Evolutionary conservation across 2,113 vertebrate species (phyloP), one percentile per base, ranked within the genome.

Genomic region (Clinocottus analis): DNA sequence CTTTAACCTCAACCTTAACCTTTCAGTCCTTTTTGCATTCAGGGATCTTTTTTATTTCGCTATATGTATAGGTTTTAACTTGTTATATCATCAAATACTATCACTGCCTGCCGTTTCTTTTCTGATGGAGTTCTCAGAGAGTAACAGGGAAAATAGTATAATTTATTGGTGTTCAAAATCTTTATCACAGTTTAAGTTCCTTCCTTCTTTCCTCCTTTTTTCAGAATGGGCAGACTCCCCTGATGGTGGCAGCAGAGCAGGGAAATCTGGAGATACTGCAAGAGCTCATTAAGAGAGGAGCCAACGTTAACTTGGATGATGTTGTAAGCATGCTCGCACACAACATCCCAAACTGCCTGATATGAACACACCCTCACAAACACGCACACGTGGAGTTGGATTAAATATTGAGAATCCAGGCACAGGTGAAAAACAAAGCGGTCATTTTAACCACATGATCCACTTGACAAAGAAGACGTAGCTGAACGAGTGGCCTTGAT

Each of bases 221-320:
- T 63, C 86, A 99, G 98, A 97, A 94, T 62, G 97, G 98, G 68
- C 98, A 98, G 94, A 99, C 98, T 80, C 95, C 97, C 0, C 90
- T 99, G 84, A 99, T 99, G 98, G 82, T 99, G 86, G 97, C 98
- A 2, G 96, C 98, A 56, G 98, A 99, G 78, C 97, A 97, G 92
- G 98, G 98, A 86, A 98, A 94, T 85, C 87, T 99, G 90, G 97
- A 99, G 86, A 98, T 99, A 9, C 95, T 97, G 70, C 96, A 97
- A 83, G 98, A 99, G 77, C 93, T 99, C 82, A 96, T 99, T 63
- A 96, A 91, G 89, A 98, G 97, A 70, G 97, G 98, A 79, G 97
- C 98, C 69, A 98, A 97, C 12, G 94, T 98, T 84, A 96, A 99
- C 92, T 93, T 98, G 87, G 98, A 99, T 60, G 98, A 99, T 85